Evolutionary conservation across 2,888 invertebrate species (phyloP).

Genomic region (Epicampocera succincta): DNA sequence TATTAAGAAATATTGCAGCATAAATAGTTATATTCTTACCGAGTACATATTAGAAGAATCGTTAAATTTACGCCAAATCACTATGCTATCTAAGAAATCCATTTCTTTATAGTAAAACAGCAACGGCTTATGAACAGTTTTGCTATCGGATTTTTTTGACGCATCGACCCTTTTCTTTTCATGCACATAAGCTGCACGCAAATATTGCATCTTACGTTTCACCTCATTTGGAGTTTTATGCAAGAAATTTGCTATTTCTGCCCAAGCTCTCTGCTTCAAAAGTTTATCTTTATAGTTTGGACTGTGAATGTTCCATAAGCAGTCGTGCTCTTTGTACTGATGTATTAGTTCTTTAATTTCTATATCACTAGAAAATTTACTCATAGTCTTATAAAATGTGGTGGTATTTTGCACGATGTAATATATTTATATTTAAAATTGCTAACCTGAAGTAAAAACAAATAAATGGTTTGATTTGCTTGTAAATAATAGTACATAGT

Average conservation of each 20-base stretch:
- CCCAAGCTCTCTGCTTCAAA: slow-evolving; percentile 63
- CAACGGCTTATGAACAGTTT: slow-evolving; percentile 45
- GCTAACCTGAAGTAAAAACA: too few species aligned
- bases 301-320: slow-evolving; percentile 67
- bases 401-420: too few species aligned
- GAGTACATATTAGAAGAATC: neutral
- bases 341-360: slow-evolving; percentile 51
- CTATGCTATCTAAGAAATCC: slow-evolving; percentile 59
- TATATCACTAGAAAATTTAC: slow-evolving; percentile 19
- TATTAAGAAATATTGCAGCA: too few species aligned
- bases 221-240: slow-evolving; percentile 41
- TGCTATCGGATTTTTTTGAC: slow-evolving; percentile 21
- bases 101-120: slow-evolving; percentile 68
- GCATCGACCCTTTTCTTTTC: slow-evolving; percentile 68
- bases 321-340: slow-evolving; percentile 60
- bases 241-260: slow-evolving; percentile 52
- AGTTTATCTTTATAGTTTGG: slow-evolving; percentile 53
- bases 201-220: slow-evolving; percentile 68
- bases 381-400: too few species aligned
- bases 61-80: slow-evolving; percentile 52
- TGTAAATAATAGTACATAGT: too few species aligned
- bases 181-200: slow-evolving; percentile 65
- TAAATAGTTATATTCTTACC: slow-evolving; percentile 9
- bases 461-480: too few species aligned
- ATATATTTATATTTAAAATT: too few species aligned